Conservation (phyloP, 2,888 invertebrate genomes). For the Ornithoptera alexandrae region DNA sequence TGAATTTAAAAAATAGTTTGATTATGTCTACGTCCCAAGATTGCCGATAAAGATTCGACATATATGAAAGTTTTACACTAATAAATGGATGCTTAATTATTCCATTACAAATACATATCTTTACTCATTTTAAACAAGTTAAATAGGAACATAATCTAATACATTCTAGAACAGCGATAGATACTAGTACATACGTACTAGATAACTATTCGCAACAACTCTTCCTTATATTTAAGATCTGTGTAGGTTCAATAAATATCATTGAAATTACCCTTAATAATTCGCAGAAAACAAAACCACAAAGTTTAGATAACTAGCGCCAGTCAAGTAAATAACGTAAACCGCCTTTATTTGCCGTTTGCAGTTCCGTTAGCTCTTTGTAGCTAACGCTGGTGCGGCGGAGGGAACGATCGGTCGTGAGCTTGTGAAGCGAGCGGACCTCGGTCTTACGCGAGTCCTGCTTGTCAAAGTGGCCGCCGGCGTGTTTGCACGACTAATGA, state of each 20-base stretch:
- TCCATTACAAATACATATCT: too few species aligned
- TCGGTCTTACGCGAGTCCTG: slow-evolving; percentile 53
- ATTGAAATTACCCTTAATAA: slow-evolving; percentile 6
- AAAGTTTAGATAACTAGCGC: slow-evolving; percentile 12
- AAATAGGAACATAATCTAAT: too few species aligned
- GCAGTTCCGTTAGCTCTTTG: slow-evolving; percentile 61
- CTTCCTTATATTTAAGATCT: neutral
- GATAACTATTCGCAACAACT: neutral
- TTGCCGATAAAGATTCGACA: neutral
- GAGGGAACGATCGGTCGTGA: slow-evolving; percentile 63
- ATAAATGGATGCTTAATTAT: neutral
- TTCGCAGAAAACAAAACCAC: neutral
- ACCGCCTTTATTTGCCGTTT: slow-evolving; percentile 61
- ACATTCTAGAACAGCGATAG: too few species aligned
- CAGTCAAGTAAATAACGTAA: slow-evolving; percentile 46
- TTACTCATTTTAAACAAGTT: too few species aligned
- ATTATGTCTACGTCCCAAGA: neutral
- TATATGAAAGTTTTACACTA: neutral
- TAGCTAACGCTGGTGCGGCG: slow-evolving; percentile 66
- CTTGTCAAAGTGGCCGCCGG: slow-evolving; percentile 78
- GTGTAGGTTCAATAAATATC: neutral
- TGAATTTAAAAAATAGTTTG: too few species aligned
- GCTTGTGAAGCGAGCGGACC: slow-evolving; percentile 47
- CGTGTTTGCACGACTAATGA: slow-evolving; percentile 79
- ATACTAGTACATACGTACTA: too few species aligned